Base-by-base conservation (phyloP, 2,113 vertebrate species). In the Prionailurus viverrinus region DNA sequence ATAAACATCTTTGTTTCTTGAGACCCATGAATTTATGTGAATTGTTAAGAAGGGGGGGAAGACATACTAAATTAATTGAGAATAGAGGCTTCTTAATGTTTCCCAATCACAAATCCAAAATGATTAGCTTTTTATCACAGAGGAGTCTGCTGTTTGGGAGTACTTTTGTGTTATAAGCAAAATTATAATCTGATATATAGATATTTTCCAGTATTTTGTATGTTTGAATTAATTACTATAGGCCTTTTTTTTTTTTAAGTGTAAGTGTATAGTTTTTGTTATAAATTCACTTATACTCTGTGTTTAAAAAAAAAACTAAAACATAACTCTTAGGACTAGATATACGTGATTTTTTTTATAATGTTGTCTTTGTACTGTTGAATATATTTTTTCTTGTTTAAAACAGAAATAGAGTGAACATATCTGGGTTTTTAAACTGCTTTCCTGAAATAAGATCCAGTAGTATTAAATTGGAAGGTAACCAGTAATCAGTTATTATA, bases 1-100 rank as follows among this genome's bases (percentile, higher is more conserved):
- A 29, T 82, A 84, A 8, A 15, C 7, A 51, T 68, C 48, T 85
- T 92, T 94, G 19, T 89, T 93, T 89, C 66, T 45, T 94, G 87
- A 93, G 45, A 73, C 8, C 33, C 4, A 5, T 83, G n/a, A 82
- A 55, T 86, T 79, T 92, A 65, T 66, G 2, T 94, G 53, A 97
- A 69, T 94, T 94, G 21, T 91, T 91, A 21, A 61, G 58, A 27
- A 48, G 15, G 5, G 10, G n/a, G 27, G 27, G 9, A 8, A 31
- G 33, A n/a, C 15, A 71, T 66, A n/a, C 85, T 90, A 84, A 96
- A 41, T 91, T 89, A 48, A 93, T 98, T 68, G 27, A 80, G 89
- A 97, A 74, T 45, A 74, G 33, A 96, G 36, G 21, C 18, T 79
- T 97, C 39, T 87, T 80, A 80, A 79, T 23, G 3, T 88, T 92